A percentile compares a stretch with the other conserved stretches of the same genome.
phyloP scores from a whole-genome alignment of 1,140 invertebrate species.

The Frieseomelitta varia region DNA sequence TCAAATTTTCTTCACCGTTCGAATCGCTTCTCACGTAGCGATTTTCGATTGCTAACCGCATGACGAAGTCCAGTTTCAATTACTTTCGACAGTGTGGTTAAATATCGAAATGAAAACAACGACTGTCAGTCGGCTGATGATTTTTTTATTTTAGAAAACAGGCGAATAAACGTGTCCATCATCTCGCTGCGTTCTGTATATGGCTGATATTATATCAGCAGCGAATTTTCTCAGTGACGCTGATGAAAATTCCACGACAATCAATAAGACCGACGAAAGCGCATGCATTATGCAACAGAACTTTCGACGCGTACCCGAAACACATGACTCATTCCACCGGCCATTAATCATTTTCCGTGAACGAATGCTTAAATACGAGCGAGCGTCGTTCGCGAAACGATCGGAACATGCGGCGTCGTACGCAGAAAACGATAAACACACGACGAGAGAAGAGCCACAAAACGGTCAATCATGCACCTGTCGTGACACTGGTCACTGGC shows the following conservation, averaged over 20 bases:
- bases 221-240: background rate
- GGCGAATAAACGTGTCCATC: background rate
- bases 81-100: too few relatives aligned
- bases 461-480: conserved; percentile 53
- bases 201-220: background rate
- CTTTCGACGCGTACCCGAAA: conserved; percentile 15
- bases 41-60: too few relatives aligned
- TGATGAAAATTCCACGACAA: conserved; percentile 13
- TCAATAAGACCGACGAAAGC: background rate
- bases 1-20: too few relatives aligned
- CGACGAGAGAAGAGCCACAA: conserved; percentile 1
- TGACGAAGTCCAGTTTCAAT: too few relatives aligned
- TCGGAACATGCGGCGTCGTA: conserved; percentile 1
- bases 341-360: conserved; percentile 52
- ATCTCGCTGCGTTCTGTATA: background rate
- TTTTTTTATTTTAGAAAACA: background rate
- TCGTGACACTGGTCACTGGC: conserved; percentile 28
- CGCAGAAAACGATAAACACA: conserved; percentile 32
- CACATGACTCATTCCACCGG: background rate
- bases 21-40: too few relatives aligned
- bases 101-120: background rate
- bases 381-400: background rate
- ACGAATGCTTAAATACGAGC: conserved; percentile 8
- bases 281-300: conserved; percentile 24
- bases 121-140: background rate